Evolutionary conservation across 1,140 invertebrate species (phyloP).

Genomic region (Heliothis subflexa): DNA sequence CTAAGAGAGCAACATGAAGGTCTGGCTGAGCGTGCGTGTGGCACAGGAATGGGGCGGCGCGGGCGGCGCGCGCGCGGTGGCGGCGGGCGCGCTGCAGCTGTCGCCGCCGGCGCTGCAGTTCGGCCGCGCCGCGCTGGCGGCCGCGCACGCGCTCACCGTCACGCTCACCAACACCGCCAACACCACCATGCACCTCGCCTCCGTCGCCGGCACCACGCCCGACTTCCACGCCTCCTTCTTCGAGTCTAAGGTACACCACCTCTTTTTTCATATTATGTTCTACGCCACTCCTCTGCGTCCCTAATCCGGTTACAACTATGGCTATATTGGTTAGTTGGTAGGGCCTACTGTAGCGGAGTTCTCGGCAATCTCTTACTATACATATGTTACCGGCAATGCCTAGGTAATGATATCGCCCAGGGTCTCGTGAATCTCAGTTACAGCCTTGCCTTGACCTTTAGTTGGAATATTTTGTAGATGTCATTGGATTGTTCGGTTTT

Average conservation of each 20-base stretch:
- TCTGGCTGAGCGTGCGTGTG: not conserved
- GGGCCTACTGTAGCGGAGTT: too few relatives aligned
- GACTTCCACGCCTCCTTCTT: conserved; percentile 83
- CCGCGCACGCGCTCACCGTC: conserved; percentile 68
- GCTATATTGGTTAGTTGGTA: too few relatives aligned
- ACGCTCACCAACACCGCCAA: conserved; percentile 77
- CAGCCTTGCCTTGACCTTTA: too few relatives aligned
- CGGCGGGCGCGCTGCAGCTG: conserved; percentile 60
- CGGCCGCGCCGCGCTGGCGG: conserved; percentile 68
- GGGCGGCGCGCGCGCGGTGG: conserved; percentile 38
- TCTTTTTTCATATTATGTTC: too few relatives aligned
- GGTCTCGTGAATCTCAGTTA: too few relatives aligned
- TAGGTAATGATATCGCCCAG: too few relatives aligned
- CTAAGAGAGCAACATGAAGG: not conserved
- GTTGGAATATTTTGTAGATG: too few relatives aligned
- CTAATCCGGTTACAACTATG: too few relatives aligned
- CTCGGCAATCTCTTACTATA: too few relatives aligned
- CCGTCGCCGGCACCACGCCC: conserved; percentile 77
- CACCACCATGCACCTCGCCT: conserved; percentile 77
- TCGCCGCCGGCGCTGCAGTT: conserved; percentile 63
- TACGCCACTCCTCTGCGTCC: too few relatives aligned
- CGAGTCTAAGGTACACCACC: conserved; percentile 73
- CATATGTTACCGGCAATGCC: too few relatives aligned
- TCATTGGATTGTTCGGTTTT: too few relatives aligned
- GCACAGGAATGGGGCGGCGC: conserved; percentile 73